Evolutionary conservation across 2,888 invertebrate species (phyloP).

Genomic region (Barypeithes pellucidus): DNA sequence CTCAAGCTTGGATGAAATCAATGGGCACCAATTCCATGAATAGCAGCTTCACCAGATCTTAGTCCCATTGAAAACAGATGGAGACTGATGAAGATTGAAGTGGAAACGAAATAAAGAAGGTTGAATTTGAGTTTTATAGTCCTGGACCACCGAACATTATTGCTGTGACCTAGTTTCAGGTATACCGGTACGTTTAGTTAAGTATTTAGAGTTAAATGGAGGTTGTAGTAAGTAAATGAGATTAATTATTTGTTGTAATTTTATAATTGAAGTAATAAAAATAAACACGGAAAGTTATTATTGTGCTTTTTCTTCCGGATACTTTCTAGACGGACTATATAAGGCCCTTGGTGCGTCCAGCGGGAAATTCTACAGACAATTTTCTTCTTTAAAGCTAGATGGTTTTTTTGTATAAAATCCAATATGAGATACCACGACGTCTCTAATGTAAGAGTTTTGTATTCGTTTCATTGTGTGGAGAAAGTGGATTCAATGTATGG

Average conservation of each 20-base stretch:
- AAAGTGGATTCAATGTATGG: too few relatives aligned
- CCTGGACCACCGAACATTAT: conserved; percentile 9
- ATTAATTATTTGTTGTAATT: neutral
- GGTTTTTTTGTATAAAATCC: too few relatives aligned
- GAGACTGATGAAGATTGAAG: conserved; percentile 4
- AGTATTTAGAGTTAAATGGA: conserved; percentile 4
- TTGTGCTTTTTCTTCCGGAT: neutral
- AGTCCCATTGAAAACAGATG: conserved; percentile 35
- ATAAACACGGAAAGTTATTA: neutral
- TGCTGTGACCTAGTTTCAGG: neutral
- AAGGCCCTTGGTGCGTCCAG: too few relatives aligned
- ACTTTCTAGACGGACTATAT: too few relatives aligned
- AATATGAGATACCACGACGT: too few relatives aligned
- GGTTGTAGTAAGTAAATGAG: conserved; percentile 3
- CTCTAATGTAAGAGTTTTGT: too few relatives aligned
- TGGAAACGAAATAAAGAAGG: conserved; percentile 6
- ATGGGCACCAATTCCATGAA: conserved; percentile 33
- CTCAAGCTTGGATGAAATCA: conserved; percentile 34
- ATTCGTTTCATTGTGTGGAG: too few relatives aligned
- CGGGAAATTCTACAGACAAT: too few relatives aligned
- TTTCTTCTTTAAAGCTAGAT: too few relatives aligned
- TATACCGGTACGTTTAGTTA: neutral
- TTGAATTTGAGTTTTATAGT: conserved; percentile 7
- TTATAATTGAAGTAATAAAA: neutral
- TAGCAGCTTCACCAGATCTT: conserved; percentile 40